These are phyloP conservation scores for Congeria kusceri DNA, from an alignment of 2,888 invertebrate genomes.

Conservation along the genomic window DNA sequence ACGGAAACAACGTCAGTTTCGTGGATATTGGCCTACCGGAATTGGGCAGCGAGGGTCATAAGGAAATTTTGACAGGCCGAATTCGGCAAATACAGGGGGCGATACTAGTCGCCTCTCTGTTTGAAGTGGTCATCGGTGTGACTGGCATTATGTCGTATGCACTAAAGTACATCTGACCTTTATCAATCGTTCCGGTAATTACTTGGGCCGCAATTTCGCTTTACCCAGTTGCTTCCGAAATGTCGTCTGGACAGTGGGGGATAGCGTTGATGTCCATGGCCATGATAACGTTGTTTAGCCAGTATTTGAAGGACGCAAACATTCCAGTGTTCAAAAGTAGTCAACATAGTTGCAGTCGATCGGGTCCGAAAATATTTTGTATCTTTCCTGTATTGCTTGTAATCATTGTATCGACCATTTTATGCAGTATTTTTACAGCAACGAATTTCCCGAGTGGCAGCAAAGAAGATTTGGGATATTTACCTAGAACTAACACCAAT, in stretches of 20 bases:
- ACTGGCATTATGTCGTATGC: slow-evolving; percentile 91
- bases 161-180: slow-evolving; percentile 91
- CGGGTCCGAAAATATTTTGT: slow-evolving; percentile 67
- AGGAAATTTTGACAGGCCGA: slow-evolving; percentile 78
- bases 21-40: slow-evolving; percentile 41
- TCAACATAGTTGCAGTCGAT: slow-evolving; percentile 50
- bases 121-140: slow-evolving; percentile 91
- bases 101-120: slow-evolving; percentile 91
- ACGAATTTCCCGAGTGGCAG: slow-evolving; percentile 84
- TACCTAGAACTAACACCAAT: slow-evolving; percentile 82
- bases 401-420: slow-evolving; percentile 77
- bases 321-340: slow-evolving; percentile 70
- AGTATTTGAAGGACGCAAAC: slow-evolving; percentile 87
- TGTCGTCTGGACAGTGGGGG: slow-evolving; percentile 93
- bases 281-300: slow-evolving; percentile 92
- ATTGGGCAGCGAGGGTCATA: slow-evolving; percentile 76
- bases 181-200: slow-evolving; percentile 86
- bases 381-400: slow-evolving; percentile 81
- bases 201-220: slow-evolving; percentile 92
- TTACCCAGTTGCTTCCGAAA: slow-evolving; percentile 91
- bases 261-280: slow-evolving; percentile 93
- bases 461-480: slow-evolving; percentile 81
- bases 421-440: slow-evolving; percentile 82
- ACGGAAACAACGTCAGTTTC: slow-evolving; percentile 6
- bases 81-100: slow-evolving; percentile 90